Evolutionary conservation across 2,113 vertebrate genomes (phyloP).

Genomic region (Fregetta grallaria): DNA sequence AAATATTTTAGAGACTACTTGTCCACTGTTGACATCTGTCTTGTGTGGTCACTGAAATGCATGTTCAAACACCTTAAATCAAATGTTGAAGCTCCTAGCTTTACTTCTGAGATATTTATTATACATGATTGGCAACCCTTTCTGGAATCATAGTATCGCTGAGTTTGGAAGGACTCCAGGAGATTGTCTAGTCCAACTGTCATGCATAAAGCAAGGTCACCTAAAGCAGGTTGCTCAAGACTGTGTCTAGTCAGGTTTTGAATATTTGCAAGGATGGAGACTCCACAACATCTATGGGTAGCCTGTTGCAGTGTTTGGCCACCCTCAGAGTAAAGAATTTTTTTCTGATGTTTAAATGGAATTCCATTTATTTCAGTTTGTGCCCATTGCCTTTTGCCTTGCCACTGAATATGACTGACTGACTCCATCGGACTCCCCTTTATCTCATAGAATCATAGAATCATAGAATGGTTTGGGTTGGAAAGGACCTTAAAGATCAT

Average conservation of each 20-base stretch:
- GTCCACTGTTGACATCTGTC: neutral
- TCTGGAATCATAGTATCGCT: neutral
- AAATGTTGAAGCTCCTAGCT: neutral
- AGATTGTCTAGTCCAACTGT: neutral
- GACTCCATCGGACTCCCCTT: neutral
- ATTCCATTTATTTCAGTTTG: neutral
- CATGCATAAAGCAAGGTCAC: neutral
- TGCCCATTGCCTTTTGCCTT: neutral
- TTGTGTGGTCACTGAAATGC: neutral
- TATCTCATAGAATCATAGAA: neutral
- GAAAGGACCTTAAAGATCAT: no score
- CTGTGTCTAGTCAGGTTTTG: neutral
- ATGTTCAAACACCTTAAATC: neutral
- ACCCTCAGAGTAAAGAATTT: neutral
- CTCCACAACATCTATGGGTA: neutral
- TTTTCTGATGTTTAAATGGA: neutral
- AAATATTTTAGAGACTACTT: neutral
- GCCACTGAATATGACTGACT: neutral
- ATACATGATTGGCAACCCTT: neutral
- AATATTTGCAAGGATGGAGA: neutral
- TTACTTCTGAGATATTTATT: neutral
- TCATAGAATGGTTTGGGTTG: no score
- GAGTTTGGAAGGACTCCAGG: neutral
- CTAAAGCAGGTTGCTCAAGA: neutral
- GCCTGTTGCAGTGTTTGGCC: neutral